These are phyloP conservation scores for Dicycla oo DNA, from an alignment of 2,888 invertebrate genomes.

Conservation along the genomic window DNA sequence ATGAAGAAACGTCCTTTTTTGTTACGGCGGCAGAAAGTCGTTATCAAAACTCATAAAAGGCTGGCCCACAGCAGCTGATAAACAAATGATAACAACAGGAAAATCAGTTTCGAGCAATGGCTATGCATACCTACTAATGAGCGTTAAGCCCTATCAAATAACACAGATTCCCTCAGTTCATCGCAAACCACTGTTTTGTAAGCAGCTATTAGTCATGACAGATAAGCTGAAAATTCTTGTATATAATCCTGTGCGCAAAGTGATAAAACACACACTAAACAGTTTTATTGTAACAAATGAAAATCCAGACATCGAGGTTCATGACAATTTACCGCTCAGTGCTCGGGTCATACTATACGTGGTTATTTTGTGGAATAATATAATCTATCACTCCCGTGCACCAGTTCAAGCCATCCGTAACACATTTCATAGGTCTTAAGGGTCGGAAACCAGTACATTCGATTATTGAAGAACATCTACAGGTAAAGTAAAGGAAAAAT, in stretches of 20 bases:
- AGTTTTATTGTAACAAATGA: conserved; percentile 27
- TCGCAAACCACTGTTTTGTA: not conserved
- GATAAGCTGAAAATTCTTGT: conserved; percentile 31
- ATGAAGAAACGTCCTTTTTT: too few relatives aligned
- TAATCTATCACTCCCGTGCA: conserved; percentile 16
- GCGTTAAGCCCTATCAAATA: not conserved
- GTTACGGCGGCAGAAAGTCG: too few relatives aligned
- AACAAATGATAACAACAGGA: conserved; percentile 24
- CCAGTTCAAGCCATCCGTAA: conserved; percentile 12
- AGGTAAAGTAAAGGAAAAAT: not conserved
- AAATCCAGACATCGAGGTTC: conserved; percentile 16
- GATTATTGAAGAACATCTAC: conserved; percentile 5
- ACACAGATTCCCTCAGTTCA: conserved; percentile 11
- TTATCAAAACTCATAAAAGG: conserved; percentile 16
- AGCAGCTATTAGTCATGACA: conserved; percentile 22
- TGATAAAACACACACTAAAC: conserved; percentile 21
- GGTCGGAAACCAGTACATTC: not conserved
- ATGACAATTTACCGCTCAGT: conserved; percentile 20
- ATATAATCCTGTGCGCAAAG: conserved; percentile 30
- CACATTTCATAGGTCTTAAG: conserved; percentile 9
- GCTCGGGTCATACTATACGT: conserved; percentile 14
- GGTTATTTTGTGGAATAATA: conserved; percentile 33
- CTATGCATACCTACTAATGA: conserved; percentile 5
- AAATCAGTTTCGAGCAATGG: not conserved
- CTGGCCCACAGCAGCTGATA: not conserved